Evolutionary conservation across 2,113 vertebrate genomes (phyloP).

Genomic region (Megalops atlanticus): DNA sequence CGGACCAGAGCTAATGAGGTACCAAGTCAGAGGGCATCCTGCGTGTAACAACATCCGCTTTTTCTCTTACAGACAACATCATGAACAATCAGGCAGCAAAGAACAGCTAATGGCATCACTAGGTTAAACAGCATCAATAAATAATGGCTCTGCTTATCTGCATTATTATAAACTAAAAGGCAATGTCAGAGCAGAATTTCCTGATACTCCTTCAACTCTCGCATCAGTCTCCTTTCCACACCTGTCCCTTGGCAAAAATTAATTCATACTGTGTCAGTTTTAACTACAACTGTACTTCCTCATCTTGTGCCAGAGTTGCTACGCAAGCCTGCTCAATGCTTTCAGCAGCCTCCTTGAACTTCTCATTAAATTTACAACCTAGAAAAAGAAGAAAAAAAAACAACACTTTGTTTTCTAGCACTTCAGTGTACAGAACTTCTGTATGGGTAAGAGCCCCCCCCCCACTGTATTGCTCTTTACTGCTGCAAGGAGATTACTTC

Average conservation of each 20-base stretch:
- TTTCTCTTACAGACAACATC: background rate
- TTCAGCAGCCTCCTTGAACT: background rate
- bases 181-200: background rate
- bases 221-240: background rate
- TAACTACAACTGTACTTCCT: background rate
- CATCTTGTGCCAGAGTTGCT: background rate
- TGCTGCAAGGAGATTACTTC: background rate
- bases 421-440: background rate
- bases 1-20: background rate
- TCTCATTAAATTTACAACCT: background rate
- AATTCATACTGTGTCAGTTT: background rate
- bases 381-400: too few relatives aligned
- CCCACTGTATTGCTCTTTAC: background rate
- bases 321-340: background rate
- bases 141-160: constrained; percentile 1
- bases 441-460: background rate
- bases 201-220: background rate
- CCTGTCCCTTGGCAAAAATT: background rate
- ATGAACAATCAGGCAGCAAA: background rate
- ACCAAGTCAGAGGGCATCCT: background rate
- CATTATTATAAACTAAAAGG: constrained; percentile 10
- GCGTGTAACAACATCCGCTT: background rate
- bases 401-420: background rate
- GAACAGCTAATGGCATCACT: constrained; percentile 2
- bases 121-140: constrained; percentile 11